Percentiles rank a stretch among this genome's conserved stretches.
phyloP scores from a whole-genome alignment of 2,888 invertebrate species.

The Agonopterix subpropinquella region DNA sequence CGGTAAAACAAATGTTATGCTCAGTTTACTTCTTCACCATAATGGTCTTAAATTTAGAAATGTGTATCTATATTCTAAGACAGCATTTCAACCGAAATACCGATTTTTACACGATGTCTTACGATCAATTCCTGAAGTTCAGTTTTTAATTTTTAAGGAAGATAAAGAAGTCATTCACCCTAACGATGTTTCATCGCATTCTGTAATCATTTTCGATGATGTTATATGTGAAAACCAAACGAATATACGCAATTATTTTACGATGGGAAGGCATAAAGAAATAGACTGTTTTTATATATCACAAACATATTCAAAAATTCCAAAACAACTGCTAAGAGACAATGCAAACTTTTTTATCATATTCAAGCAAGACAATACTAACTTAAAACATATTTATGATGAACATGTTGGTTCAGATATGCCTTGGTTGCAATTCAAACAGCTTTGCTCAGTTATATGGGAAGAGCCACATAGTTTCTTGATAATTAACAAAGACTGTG shows the following conservation, averaged over 20 bases:
- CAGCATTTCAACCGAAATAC: not conserved
- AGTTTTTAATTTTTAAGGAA: not conserved
- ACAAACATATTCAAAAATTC: not conserved
- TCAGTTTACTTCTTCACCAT: not conserved
- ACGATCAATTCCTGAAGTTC: too few species aligned
- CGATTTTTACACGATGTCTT: too few species aligned
- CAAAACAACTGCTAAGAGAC: not conserved
- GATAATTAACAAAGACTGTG: conserved; percentile 18
- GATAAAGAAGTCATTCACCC: not conserved
- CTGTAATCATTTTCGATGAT: conserved; percentile 13
- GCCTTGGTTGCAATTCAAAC: conserved; percentile 15
- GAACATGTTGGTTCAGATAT: conserved; percentile 24
- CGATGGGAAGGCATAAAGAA: not conserved
- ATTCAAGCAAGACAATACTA: not conserved
- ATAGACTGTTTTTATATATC: not conserved
- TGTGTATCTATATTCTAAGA: not conserved
- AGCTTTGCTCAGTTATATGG: conserved; percentile 13
- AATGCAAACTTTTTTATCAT: not conserved
- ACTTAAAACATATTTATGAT: not conserved
- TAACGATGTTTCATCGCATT: conserved; percentile 9
- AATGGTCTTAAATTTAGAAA: not conserved
- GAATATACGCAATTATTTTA: conserved; percentile 6
- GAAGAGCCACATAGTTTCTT: conserved; percentile 9
- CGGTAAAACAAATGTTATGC: conserved; percentile 19
- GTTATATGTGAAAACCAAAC: conserved; percentile 14